Evolutionary conservation across 2,113 vertebrate species (phyloP), one percentile per base, ranked within the genome.

Genomic region (Passer montanus): DNA sequence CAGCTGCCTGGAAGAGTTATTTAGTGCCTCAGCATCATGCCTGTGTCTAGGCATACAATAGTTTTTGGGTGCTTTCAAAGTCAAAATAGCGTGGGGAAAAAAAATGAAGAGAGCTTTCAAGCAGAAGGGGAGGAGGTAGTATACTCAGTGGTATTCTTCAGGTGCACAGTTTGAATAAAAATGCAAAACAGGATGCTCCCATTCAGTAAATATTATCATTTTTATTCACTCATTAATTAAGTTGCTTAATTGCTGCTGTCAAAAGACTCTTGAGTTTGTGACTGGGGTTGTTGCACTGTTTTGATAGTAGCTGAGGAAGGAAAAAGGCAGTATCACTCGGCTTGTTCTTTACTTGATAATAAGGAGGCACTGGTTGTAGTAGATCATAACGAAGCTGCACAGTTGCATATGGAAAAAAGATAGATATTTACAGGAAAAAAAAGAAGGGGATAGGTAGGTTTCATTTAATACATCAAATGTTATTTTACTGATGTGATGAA

Each of bases 131-230:
- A 89, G 86, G 72, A 94, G 72, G 41, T 60, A 78, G 41, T 66
- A 78, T 89, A 83, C 95, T 95, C 95, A 15, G 72, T 59, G 81
- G 91, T 85, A 89, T 96, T 96, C 97, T 97, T 98, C 98, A 98
- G 98, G 97, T 98, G 98, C 97, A 82, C 92, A 92, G 97, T 97
- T 97, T 96, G 98, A 98, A 98, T 97, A 97, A 98, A 98, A 98
- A 98, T 98, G 98, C 97, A 98, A 98, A 98, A 97, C 97, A 98
- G 98, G 97, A 98, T 96, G 98, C 98, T 98, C 97, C 97, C 97
- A 94, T 98, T 98, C 98, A 97, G 98, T 98, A 98, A 99, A 98
- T 98, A 98, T 98, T 98, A 98, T 98, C 98, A 97, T 98, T 98
- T 98, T 98, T 98, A 98, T 98, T 98, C 97, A 96, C 95, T 98